phyloP scores from a whole-genome alignment of 2,113 vertebrate genomes.

The Galemys pyrenaicus region DNA sequence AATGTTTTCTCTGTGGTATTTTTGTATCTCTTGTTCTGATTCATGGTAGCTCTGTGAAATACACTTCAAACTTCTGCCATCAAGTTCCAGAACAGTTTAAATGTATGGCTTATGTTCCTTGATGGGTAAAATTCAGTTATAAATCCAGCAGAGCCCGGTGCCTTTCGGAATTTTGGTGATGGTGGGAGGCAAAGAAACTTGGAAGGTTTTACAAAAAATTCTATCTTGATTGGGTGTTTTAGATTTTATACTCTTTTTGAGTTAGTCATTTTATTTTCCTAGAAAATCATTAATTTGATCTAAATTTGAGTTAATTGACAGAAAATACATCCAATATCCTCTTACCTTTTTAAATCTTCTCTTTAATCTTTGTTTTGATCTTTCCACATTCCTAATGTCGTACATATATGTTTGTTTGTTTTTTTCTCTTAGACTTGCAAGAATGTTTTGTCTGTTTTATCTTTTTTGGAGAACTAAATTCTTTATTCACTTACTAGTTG shows the following conservation, averaged over 20 bases:
- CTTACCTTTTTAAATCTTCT: neutral
- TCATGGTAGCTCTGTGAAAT: neutral
- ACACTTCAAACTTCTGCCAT: neutral
- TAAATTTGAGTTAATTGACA: conserved; percentile 14
- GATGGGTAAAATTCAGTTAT: neutral
- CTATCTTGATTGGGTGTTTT: neutral
- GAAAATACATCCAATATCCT: neutral
- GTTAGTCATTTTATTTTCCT: neutral
- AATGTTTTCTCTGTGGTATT: neutral
- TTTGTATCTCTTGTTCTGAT: neutral
- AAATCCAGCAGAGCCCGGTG: neutral
- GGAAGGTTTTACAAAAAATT: neutral
- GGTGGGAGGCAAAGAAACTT: neutral
- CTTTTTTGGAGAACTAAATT: neutral
- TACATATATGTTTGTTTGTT: neutral
- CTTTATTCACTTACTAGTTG: neutral
- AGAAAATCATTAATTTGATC: neutral
- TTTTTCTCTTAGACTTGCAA: neutral
- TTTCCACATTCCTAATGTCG: neutral
- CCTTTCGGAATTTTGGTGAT: neutral
- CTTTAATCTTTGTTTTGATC: neutral
- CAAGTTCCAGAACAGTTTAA: neutral
- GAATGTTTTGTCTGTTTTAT: neutral
- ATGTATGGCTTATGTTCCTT: neutral
- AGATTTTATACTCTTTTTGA: neutral